phyloP scores from a whole-genome alignment of 1,140 invertebrate species.

The Platorchestia sp. region DNA sequence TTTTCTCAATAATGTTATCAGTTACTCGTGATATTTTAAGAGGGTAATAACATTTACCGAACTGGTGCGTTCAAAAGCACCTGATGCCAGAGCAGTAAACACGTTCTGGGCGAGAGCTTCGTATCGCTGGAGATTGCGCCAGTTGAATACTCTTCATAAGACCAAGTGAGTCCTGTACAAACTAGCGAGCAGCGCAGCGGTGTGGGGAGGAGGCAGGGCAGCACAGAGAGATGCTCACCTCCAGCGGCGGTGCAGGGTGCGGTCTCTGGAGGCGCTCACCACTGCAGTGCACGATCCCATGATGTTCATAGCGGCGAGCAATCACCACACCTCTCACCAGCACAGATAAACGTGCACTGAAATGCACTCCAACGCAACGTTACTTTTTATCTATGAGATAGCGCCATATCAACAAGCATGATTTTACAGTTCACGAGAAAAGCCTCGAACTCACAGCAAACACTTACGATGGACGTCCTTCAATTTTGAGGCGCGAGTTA shows the following conservation, averaged over 20 bases:
- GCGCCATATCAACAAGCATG: not conserved
- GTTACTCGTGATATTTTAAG: not conserved
- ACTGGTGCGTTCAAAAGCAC: not conserved
- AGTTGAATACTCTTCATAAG: not conserved
- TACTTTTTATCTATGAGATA: not conserved
- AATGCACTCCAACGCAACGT: not conserved
- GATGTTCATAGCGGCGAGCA: not conserved
- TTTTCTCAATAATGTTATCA: not conserved
- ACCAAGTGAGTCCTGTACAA: not conserved
- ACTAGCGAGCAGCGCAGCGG: not conserved
- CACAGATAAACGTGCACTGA: conserved; percentile 6
- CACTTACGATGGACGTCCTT: not conserved
- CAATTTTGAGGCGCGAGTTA: not conserved
- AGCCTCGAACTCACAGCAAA: not conserved
- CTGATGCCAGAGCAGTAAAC: not conserved
- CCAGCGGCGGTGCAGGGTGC: not conserved
- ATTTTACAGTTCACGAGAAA: not conserved
- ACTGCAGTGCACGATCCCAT: not conserved
- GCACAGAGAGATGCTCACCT: not conserved
- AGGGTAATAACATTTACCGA: not conserved
- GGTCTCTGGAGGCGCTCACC: not conserved
- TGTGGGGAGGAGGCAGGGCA: too few relatives aligned
- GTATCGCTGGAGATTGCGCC: not conserved
- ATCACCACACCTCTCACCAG: not conserved
- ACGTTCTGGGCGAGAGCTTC: not conserved